phyloP scores from a whole-genome alignment of 1,140 invertebrate genomes.

The Danaus plexippus region DNA sequence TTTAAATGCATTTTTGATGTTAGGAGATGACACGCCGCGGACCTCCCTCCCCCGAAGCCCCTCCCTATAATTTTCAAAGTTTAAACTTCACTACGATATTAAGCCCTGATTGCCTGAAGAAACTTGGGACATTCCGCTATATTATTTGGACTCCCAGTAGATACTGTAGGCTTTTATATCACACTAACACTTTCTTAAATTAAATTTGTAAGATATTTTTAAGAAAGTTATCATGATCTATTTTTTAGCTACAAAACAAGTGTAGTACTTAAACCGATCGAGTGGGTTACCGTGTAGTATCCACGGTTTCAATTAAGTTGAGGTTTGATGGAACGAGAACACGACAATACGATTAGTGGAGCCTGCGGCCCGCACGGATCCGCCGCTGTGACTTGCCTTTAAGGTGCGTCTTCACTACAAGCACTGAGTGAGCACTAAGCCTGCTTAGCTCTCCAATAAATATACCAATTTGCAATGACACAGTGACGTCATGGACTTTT shows the following conservation, averaged over 20 bases:
- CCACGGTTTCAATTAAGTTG: slow-evolving; percentile 64
- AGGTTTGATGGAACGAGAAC: slow-evolving; percentile 48
- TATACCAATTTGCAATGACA: too few relatives aligned
- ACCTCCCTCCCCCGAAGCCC: slow-evolving; percentile 36
- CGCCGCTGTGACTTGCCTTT: slow-evolving; percentile 5
- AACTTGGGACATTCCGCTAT: slow-evolving; percentile 70
- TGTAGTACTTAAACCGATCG: slow-evolving; percentile 25
- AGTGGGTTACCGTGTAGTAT: slow-evolving; percentile 60
- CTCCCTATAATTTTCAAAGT: slow-evolving; percentile 70
- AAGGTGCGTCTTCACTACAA: not conserved
- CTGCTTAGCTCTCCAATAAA: too few relatives aligned
- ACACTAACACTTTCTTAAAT: slow-evolving; percentile 57
- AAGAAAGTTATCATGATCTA: too few relatives aligned
- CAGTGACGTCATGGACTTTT: too few relatives aligned
- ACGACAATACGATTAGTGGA: slow-evolving; percentile 62
- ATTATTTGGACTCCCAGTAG: slow-evolving; percentile 68
- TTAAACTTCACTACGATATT: slow-evolving; percentile 70
- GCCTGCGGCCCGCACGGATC: slow-evolving; percentile 29
- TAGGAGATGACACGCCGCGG: slow-evolving; percentile 70
- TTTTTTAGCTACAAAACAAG: slow-evolving; percentile 1
- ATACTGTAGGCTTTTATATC: slow-evolving; percentile 60
- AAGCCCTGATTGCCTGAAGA: slow-evolving; percentile 71
- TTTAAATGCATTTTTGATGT: slow-evolving; percentile 73
- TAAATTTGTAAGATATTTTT: slow-evolving; percentile 30
- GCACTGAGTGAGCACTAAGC: too few relatives aligned